phyloP scores from a whole-genome alignment of 2,113 vertebrate species.

The Carettochelys insculpta region DNA sequence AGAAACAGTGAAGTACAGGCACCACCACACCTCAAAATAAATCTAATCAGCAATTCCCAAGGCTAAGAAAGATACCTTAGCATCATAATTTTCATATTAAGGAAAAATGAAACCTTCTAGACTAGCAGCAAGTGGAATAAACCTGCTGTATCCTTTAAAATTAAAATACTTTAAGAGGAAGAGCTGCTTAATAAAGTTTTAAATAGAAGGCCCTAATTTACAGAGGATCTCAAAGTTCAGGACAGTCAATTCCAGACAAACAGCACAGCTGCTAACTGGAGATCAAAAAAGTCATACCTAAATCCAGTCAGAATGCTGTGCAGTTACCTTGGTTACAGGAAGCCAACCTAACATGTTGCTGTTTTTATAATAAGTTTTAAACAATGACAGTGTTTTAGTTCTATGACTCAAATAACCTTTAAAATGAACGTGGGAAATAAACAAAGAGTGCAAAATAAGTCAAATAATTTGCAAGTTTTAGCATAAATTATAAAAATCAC shows the following conservation, averaged over 20 bases:
- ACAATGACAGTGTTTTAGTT: neutral
- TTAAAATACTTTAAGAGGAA: neutral
- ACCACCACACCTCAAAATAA: neutral
- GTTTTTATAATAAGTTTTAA: neutral
- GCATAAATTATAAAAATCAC: neutral
- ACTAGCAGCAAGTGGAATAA: neutral
- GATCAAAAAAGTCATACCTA: neutral
- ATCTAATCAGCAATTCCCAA: neutral
- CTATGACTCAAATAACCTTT: neutral
- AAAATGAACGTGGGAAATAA: rapidly evolving
- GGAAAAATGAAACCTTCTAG: neutral
- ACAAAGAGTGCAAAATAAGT: rapidly evolving
- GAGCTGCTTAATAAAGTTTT: neutral
- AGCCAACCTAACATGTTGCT: neutral
- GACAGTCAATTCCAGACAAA: neutral
- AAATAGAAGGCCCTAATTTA: neutral
- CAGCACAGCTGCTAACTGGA: neutral
- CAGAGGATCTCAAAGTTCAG: neutral
- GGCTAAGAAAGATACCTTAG: neutral
- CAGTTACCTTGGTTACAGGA: neutral
- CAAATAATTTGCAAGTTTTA: neutral
- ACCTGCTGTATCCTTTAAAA: neutral
- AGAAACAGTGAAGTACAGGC: neutral
- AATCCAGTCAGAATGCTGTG: neutral
- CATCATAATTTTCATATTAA: neutral